A percentile compares a stretch with the other conserved stretches of the same genome.
Conservation (phyloP, 2,888 invertebrate genomes). For the Hypomecis punctinalis region DNA sequence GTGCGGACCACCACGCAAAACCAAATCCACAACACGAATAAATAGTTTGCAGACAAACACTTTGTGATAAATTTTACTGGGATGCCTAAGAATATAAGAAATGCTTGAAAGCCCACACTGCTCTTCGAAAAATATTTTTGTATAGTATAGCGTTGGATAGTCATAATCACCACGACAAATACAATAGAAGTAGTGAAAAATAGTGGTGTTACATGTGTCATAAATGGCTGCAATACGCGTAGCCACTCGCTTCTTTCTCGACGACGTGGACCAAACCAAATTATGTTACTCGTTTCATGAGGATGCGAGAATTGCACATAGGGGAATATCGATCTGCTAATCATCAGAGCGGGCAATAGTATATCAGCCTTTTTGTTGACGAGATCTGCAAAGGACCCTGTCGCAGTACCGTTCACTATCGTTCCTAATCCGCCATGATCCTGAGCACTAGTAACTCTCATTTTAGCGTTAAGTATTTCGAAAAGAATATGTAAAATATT, state of each 20-base stretch:
- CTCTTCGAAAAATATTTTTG: slow-evolving; percentile 31
- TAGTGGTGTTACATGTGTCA: slow-evolving; percentile 49
- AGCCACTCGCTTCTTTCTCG: slow-evolving; percentile 57
- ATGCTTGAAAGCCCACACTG: slow-evolving; percentile 49
- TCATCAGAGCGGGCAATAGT: slow-evolving; percentile 51
- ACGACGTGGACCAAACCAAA: slow-evolving; percentile 62
- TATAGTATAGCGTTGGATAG: slow-evolving; percentile 43
- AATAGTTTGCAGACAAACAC: slow-evolving; percentile 53
- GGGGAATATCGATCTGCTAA: slow-evolving; percentile 50
- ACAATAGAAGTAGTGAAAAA: slow-evolving; percentile 24
- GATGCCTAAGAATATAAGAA: slow-evolving; percentile 64
- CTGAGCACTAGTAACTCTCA: slow-evolving; percentile 45
- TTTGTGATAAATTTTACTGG: slow-evolving; percentile 52
- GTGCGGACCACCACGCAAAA: slow-evolving; percentile 65
- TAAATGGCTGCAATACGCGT: slow-evolving; percentile 58
- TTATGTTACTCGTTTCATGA: slow-evolving; percentile 47
- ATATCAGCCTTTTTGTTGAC: slow-evolving; percentile 55
- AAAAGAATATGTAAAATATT: slow-evolving; percentile 48
- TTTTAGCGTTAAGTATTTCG: slow-evolving; percentile 56
- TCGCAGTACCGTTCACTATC: slow-evolving; percentile 48
- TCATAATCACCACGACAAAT: slow-evolving; percentile 25
- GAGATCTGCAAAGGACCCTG: slow-evolving; percentile 54
- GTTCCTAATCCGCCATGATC: slow-evolving; percentile 47
- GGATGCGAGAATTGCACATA: slow-evolving; percentile 53
- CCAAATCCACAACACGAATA: slow-evolving; percentile 67